Conservation (phyloP, 2,888 invertebrate genomes). For the Mechanitis messenoides region DNA sequence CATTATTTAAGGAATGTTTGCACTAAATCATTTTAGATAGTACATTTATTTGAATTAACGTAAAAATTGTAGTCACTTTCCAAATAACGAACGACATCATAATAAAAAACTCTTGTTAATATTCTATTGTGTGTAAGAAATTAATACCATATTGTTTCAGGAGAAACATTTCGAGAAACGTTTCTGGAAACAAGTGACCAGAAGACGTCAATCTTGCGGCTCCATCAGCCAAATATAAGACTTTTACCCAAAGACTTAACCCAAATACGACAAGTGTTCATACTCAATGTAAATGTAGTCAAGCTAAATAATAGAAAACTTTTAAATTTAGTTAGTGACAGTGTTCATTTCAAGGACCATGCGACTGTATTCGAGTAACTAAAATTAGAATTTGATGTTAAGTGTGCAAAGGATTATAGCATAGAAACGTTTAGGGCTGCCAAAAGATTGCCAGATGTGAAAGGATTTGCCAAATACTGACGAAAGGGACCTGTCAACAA, state of each 20-base stretch:
- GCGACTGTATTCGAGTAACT: slow-evolving; percentile 7
- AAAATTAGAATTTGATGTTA: slow-evolving; percentile 2
- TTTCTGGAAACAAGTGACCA: slow-evolving; percentile 87
- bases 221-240: slow-evolving; percentile 65
- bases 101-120: neutral
- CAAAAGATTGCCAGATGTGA: slow-evolving; percentile 50
- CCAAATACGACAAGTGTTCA: slow-evolving; percentile 29
- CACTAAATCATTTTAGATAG: slow-evolving; percentile 1
- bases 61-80: neutral
- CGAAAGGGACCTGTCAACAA: slow-evolving; percentile 62
- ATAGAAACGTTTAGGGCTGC: slow-evolving; percentile 36
- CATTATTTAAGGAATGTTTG: slow-evolving; percentile 2
- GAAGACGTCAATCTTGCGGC: slow-evolving; percentile 79
- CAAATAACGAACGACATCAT: neutral
- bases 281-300: slow-evolving; percentile 22
- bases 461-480: slow-evolving; percentile 58
- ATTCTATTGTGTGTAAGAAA: neutral
- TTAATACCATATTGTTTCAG: slow-evolving; percentile 64
- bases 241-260: slow-evolving; percentile 23
- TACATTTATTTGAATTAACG: neutral
- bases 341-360: slow-evolving; percentile 22
- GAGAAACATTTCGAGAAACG: slow-evolving; percentile 86
- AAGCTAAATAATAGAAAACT: slow-evolving; percentile 19
- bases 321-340: slow-evolving; percentile 23
- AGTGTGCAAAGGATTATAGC: slow-evolving; percentile 1